Evolutionary conservation across 30 jellyfish, hydroid and myxozoan genomes (phyloP), one percentile per base, ranked within the genome.

Genomic region (Cassiopea xamachana): DNA sequence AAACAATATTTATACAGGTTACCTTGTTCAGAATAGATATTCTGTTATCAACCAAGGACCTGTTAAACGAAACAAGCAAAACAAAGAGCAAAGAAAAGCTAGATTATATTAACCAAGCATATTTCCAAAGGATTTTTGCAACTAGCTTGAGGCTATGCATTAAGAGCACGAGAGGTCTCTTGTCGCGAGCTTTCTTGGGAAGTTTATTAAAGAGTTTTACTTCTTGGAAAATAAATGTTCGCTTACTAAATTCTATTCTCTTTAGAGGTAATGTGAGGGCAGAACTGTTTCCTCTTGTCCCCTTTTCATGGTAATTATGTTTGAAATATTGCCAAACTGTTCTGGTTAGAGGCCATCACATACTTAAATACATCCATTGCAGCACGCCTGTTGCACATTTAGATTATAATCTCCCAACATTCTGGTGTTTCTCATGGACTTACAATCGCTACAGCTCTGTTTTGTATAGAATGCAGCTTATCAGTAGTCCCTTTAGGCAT

Each of bases 401-500:
- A n/a, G n/a, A n/a, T n/a, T n/a, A 15, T 60, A 8, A 15, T 60
- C 70, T 60, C 15, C 2, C 80, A 71, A 19, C 80, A 71, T 44
- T 71, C 80, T 16, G 48, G 80, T 70, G 80, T 17, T 70, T 70
- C 80, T 6, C 73, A 75, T 62, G 87, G 92, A 73, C 87, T 50
- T 85, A 79, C 79, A 49, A 85, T 72, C 82, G 1, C 61, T 75
- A 73, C 88, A 72, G 83, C 89, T 86, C 93, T 74, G 89, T 86
- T 74, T 86, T 86, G 82, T 27, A 87, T 67, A 62, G 89, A 86
- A 82, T 73, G 73, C 64, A 75, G 89, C 83, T 62, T 86, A 77
- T 86, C 89, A 10, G 59, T 64, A 87, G 93, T 85, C 72, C 93
- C 87, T 73, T 85, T 85, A 2, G 80, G 93, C 47, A 85, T 79